A percentile compares a stretch with the other conserved stretches of the same genome.
phyloP scores from a whole-genome alignment of 2,797 vertebrate species.

The Gouania willdenowi region DNA sequence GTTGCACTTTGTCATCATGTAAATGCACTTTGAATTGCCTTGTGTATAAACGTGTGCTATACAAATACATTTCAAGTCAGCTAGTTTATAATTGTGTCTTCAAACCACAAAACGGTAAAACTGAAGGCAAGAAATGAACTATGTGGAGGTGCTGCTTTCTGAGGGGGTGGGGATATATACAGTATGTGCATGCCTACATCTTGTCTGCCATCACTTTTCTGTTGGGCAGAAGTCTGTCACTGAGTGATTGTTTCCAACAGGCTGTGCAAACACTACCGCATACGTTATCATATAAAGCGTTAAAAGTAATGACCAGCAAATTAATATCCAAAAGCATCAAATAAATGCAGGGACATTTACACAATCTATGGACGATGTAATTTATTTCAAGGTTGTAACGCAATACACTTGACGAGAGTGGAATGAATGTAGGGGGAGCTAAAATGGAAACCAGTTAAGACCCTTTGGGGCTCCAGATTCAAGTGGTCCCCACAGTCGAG shows the following conservation, averaged over 20 bases:
- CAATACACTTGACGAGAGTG: background rate
- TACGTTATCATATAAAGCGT: too few species aligned
- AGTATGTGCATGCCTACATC: conserved; percentile 15
- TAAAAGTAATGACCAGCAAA: too few species aligned
- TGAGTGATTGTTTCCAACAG: conserved; percentile 26
- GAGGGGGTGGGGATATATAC: conserved; percentile 2
- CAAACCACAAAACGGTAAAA: too few species aligned
- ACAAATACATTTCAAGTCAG: too few species aligned
- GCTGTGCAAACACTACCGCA: background rate
- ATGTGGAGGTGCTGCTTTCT: conserved; percentile 46
- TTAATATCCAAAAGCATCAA: too few species aligned
- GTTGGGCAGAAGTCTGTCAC: conserved; percentile 22
- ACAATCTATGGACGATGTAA: background rate
- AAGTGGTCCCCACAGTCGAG: conserved; percentile 24
- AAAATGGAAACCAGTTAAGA: conserved; percentile 33
- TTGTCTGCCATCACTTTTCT: conserved; percentile 56
- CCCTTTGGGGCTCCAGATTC: conserved; percentile 7
- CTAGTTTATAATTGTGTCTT: too few species aligned
- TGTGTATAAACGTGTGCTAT: too few species aligned
- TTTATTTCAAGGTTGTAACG: conserved; percentile 15
- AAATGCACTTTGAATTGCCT: too few species aligned
- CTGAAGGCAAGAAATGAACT: conserved; percentile 41
- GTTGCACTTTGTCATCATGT: too few species aligned
- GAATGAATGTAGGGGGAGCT: conserved; percentile 10
- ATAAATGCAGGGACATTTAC: background rate